Evolutionary conservation across 2,113 vertebrate genomes (phyloP).

Genomic region (Myrmecophaga tridactyla): DNA sequence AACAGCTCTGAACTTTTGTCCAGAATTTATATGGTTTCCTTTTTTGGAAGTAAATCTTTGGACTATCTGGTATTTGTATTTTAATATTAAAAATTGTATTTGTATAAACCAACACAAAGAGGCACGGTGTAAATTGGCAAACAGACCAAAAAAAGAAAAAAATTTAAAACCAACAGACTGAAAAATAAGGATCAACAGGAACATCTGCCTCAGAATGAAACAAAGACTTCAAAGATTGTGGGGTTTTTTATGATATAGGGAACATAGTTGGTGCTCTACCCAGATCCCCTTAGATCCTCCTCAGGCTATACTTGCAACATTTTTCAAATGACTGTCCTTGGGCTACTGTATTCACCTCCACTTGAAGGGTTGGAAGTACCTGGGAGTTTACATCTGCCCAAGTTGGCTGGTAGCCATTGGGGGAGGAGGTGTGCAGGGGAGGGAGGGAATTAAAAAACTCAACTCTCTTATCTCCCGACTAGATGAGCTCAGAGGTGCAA

Average conservation of each 20-base stretch:
- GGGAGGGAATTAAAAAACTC: background rate
- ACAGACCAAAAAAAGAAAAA: background rate
- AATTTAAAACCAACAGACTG: background rate
- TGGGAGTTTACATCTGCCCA: background rate
- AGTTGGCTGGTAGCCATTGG: background rate
- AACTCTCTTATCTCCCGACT: background rate
- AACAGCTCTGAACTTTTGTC: background rate
- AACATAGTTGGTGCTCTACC: background rate
- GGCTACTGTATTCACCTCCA: background rate
- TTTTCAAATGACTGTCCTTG: background rate
- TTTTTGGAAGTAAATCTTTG: background rate
- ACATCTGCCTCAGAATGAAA: background rate
- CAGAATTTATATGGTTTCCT: constrained; percentile 4
- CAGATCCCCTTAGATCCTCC: background rate
- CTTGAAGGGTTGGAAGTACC: background rate
- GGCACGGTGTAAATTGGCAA: background rate
- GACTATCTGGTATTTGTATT: constrained; percentile 25
- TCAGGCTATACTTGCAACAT: background rate
- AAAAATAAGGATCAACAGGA: background rate
- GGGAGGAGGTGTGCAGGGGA: too few species aligned
- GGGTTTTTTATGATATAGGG: background rate
- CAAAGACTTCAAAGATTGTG: background rate
- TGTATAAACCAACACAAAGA: background rate
- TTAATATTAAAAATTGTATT: background rate
- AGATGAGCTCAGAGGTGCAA: background rate